Conservation (phyloP, 2,797 vertebrate genomes). For the Micrastur ruficollis region DNA sequence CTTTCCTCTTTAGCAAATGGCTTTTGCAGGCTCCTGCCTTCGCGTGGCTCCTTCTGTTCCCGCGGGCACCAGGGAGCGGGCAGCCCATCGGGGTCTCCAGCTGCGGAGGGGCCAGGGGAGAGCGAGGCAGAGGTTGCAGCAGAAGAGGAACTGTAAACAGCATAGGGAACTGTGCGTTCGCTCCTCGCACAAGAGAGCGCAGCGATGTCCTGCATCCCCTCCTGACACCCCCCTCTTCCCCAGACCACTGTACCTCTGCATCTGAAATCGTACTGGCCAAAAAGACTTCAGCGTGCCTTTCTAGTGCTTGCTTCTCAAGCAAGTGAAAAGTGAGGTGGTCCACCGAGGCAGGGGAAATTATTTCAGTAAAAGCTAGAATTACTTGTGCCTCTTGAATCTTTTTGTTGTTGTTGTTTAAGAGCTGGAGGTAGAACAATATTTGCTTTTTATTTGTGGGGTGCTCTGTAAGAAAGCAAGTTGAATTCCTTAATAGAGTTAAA, state of each 20-base stretch:
- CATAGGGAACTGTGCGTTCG: rapidly evolving
- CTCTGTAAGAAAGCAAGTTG: neutral
- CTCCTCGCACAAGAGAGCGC: neutral
- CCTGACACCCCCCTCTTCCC: neutral
- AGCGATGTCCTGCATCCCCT: neutral
- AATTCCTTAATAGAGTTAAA: neutral
- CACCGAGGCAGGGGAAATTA: neutral
- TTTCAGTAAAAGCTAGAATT: neutral
- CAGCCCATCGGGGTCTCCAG: neutral
- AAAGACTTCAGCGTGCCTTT: neutral
- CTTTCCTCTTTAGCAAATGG: neutral
- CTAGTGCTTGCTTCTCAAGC: neutral
- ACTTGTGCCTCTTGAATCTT: neutral
- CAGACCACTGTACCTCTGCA: neutral
- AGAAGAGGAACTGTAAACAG: neutral
- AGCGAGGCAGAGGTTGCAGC: neutral
- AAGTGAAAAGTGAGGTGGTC: neutral
- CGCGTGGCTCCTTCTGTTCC: rapidly evolving
- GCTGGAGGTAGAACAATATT: neutral
- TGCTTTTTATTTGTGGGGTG: neutral
- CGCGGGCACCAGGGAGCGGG: rapidly evolving
- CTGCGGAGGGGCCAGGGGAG: neutral
- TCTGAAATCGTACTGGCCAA: neutral
- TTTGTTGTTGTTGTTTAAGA: neutral
- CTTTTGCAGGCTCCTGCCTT: neutral